phyloP scores from a whole-genome alignment of 2,113 vertebrate species.

The Daboia siamensis region DNA sequence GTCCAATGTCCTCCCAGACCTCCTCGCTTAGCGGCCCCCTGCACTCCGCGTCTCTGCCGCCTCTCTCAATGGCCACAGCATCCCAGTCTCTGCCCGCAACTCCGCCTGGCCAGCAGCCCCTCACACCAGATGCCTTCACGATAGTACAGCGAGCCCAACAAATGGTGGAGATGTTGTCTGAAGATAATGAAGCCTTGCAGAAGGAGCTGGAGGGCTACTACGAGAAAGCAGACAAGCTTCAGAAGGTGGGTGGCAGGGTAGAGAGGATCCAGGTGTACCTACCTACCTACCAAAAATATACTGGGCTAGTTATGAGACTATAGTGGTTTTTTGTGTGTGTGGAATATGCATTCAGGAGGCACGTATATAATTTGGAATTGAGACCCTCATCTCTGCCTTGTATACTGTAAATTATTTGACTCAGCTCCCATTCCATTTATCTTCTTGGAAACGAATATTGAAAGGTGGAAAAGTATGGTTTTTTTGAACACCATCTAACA shows the following conservation, averaged over 20 bases:
- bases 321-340: not conserved
- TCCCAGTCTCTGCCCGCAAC: constrained; percentile 33
- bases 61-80: constrained; percentile 34
- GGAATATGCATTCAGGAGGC: not conserved
- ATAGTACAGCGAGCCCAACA: constrained; percentile 83
- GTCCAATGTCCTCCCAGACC: constrained; percentile 77
- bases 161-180: constrained; percentile 81
- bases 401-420: not conserved
- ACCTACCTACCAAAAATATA: not conserved
- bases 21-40: constrained; percentile 52
- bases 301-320: not conserved
- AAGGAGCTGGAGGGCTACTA: constrained; percentile 80
- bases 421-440: not conserved
- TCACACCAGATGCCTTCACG: constrained; percentile 73
- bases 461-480: not conserved
- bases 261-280: not conserved
- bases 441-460: not conserved
- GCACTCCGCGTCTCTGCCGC: constrained; percentile 63
- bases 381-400: not conserved
- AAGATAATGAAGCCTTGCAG: constrained; percentile 79
- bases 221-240: constrained; percentile 79
- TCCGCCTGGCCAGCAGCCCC: constrained; percentile 62
- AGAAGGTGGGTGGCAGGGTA: constrained; percentile 69
- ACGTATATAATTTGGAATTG: not conserved
- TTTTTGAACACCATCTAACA: not conserved